phyloP scores from a whole-genome alignment of 2,888 invertebrate genomes.

The Epinotia brunnichana region DNA sequence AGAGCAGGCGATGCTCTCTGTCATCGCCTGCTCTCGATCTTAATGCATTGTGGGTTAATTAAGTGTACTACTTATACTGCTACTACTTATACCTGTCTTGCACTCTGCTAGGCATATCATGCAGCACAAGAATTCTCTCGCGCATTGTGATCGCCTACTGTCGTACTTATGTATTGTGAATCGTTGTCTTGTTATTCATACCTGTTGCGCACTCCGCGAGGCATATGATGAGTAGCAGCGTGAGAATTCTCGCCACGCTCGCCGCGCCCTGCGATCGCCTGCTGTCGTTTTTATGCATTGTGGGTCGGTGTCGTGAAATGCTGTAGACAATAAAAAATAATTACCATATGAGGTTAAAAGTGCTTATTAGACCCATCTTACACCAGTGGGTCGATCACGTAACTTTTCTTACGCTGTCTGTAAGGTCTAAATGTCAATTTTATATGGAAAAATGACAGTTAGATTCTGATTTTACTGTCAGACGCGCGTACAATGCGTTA shows the following conservation, averaged over 20 bases:
- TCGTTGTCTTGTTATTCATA: slow-evolving; percentile 51
- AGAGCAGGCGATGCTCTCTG: too few relatives aligned
- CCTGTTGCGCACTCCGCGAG: slow-evolving; percentile 85
- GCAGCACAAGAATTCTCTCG: too few relatives aligned
- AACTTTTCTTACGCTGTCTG: too few relatives aligned
- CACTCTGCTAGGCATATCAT: background rate
- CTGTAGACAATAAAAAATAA: slow-evolving; percentile 11
- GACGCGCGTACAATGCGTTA: too few relatives aligned
- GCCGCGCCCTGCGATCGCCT: slow-evolving; percentile 45
- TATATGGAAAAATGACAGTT: too few relatives aligned
- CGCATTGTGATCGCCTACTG: too few relatives aligned
- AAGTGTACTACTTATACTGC: too few relatives aligned
- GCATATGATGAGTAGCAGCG: slow-evolving; percentile 81
- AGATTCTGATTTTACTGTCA: too few relatives aligned
- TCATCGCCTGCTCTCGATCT: background rate
- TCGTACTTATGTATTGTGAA: background rate
- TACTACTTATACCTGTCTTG: too few relatives aligned
- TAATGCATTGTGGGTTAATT: background rate
- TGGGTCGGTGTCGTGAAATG: slow-evolving; percentile 45
- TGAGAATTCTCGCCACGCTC: slow-evolving; percentile 69
- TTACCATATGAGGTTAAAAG: background rate
- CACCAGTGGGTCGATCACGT: too few relatives aligned
- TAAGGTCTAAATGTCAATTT: too few relatives aligned
- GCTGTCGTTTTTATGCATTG: slow-evolving; percentile 47
- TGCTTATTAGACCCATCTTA: too few relatives aligned